Percentiles rank a stretch among this genome's conserved stretches.
Conservation (phyloP, 1,140 invertebrate species). For the Cotesia vestalis region DNA sequence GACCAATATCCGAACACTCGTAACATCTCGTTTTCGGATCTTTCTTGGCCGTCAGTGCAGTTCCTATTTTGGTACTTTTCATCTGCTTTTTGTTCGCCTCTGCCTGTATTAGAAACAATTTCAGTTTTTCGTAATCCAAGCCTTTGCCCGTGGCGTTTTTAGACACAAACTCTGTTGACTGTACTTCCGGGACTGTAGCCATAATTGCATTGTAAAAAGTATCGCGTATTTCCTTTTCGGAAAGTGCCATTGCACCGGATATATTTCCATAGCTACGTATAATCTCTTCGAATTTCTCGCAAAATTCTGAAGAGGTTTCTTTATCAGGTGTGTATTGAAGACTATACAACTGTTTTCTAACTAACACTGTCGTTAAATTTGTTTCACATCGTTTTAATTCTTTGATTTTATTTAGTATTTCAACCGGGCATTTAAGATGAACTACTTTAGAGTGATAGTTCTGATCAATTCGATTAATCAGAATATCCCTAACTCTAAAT, state of each 20-base stretch:
- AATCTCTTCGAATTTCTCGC: slow-evolving; percentile 40
- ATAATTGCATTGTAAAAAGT: slow-evolving; percentile 33
- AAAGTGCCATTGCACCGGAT: slow-evolving; percentile 7
- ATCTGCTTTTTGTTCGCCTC: slow-evolving; percentile 5
- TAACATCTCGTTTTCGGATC: too few species aligned
- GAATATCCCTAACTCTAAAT: slow-evolving; percentile 37
- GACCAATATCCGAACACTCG: too few species aligned
- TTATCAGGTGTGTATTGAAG: slow-evolving; percentile 31
- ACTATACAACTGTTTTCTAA: slow-evolving; percentile 36
- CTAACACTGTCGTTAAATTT: slow-evolving; percentile 30
- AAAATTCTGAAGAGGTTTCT: slow-evolving; percentile 37
- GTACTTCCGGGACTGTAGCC: slow-evolving; percentile 24
- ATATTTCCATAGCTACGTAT: slow-evolving; percentile 37
- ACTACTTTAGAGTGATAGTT: slow-evolving; percentile 37
- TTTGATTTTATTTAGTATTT: slow-evolving; percentile 38
- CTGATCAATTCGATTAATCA: slow-evolving; percentile 40
- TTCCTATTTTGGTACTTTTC: too few species aligned
- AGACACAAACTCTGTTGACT: slow-evolving; percentile 26
- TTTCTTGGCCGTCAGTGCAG: too few species aligned
- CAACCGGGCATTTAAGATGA: slow-evolving; percentile 28
- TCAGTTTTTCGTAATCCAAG: slow-evolving; percentile 27
- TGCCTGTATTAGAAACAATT: slow-evolving; percentile 28
- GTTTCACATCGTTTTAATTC: slow-evolving; percentile 40
- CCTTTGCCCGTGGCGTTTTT: slow-evolving; percentile 23
- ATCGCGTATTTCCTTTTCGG: slow-evolving; percentile 36